phyloP scores from a whole-genome alignment of 2,888 invertebrate species.

The Protodeltote pygarga region DNA sequence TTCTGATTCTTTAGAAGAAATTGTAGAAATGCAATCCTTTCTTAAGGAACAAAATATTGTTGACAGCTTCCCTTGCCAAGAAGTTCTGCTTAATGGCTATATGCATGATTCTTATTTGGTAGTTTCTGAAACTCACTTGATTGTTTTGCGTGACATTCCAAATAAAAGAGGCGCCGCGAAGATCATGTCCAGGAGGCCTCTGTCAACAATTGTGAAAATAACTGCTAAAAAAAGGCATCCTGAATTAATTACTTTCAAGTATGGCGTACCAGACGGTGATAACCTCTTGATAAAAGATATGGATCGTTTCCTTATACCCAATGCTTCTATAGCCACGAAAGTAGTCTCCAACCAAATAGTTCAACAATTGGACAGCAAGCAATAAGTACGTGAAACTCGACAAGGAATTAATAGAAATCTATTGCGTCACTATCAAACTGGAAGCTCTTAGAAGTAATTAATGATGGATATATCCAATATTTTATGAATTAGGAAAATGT shows the following conservation, averaged over 20 bases:
- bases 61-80: constrained; percentile 96
- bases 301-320: constrained; percentile 97
- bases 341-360: constrained; percentile 95
- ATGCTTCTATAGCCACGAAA: constrained; percentile 96
- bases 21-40: constrained; percentile 93
- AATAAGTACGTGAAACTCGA: constrained; percentile 20
- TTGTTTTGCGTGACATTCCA: constrained; percentile 93
- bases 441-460: too few species aligned
- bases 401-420: neutral
- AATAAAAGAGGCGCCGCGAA: constrained; percentile 93
- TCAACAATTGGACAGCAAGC: constrained; percentile 77
- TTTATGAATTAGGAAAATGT: too few species aligned
- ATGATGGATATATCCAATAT: too few species aligned
- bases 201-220: constrained; percentile 98
- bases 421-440: neutral
- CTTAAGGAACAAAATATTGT: constrained; percentile 94
- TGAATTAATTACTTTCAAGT: constrained; percentile 98
- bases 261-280: constrained; percentile 94
- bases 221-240: constrained; percentile 98
- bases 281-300: constrained; percentile 93
- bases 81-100: constrained; percentile 95
- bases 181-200: constrained; percentile 94
- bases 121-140: constrained; percentile 94
- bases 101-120: constrained; percentile 96
- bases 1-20: constrained; percentile 90